These are phyloP conservation scores for Microcebus ravelobensis DNA, from an alignment of 2,113 vertebrate genomes.

Conservation along the genomic window DNA sequence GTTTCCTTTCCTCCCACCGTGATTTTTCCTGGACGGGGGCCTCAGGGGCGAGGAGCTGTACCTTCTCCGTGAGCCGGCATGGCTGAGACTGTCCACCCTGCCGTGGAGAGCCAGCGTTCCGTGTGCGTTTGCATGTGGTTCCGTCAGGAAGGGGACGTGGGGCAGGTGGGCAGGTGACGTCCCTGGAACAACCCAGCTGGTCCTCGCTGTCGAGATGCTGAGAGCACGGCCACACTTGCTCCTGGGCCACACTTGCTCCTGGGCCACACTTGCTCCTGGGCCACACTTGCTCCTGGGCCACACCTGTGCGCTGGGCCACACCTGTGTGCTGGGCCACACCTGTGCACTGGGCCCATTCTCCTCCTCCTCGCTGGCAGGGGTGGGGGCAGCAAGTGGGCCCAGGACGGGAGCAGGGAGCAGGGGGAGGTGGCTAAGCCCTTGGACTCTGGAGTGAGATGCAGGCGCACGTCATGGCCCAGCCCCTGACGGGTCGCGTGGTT, in stretches of 20 bases:
- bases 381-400: background rate
- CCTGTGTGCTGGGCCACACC: background rate
- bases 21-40: background rate
- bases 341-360: background rate
- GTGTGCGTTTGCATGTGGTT: accelerated
- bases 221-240: background rate
- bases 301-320: too few relatives aligned
- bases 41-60: background rate
- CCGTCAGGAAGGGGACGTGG: background rate
- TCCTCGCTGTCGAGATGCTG: background rate
- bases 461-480: background rate
- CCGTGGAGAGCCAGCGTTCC: background rate
- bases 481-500: background rate
- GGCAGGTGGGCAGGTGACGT: too few relatives aligned
- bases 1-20: background rate
- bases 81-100: background rate
- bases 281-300: background rate
- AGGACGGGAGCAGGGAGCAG: too few relatives aligned
- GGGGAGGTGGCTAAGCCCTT: background rate
- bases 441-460: background rate
- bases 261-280: too few relatives aligned
- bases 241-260: too few relatives aligned
- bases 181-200: background rate
- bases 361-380: background rate
- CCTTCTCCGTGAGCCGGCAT: accelerated